phyloP scores from a whole-genome alignment of 2,888 invertebrate genomes.

The Ecliptopera silaceata region DNA sequence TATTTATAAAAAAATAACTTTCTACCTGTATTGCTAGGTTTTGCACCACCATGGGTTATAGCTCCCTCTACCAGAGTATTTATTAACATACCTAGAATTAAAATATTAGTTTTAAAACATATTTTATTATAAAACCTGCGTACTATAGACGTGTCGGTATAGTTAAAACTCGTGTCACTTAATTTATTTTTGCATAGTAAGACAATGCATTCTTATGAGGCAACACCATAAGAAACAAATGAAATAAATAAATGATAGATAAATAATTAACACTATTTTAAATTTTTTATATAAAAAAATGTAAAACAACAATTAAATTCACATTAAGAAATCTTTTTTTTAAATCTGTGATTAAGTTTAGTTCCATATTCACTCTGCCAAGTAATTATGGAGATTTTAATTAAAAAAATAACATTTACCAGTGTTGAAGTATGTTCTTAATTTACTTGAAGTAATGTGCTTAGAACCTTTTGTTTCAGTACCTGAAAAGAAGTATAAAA shows the following conservation, averaged over 20 bases:
- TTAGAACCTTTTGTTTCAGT: constrained; percentile 14
- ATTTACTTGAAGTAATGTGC: constrained; percentile 6
- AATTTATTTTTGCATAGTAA: too few relatives aligned
- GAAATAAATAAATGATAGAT: too few relatives aligned
- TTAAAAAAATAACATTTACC: constrained; percentile 19
- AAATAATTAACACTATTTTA: neutral
- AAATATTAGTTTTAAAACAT: neutral
- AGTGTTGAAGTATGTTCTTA: constrained; percentile 27
- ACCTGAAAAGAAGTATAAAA: constrained; percentile 8
- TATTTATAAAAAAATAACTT: neutral
- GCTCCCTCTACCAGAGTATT: constrained; percentile 25
- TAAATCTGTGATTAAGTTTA: too few relatives aligned
- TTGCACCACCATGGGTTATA: constrained; percentile 9
- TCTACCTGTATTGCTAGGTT: constrained; percentile 11
- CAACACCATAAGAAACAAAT: too few relatives aligned
- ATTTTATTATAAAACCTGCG: too few relatives aligned
- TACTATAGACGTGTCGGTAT: too few relatives aligned
- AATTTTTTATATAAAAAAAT: neutral
- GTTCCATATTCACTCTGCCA: too few relatives aligned
- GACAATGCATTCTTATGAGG: too few relatives aligned
- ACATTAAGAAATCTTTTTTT: too few relatives aligned
- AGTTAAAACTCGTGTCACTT: too few relatives aligned
- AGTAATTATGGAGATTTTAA: too few relatives aligned
- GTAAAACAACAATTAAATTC: too few relatives aligned
- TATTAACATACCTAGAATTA: constrained; percentile 29